Evolutionary conservation across 2,888 invertebrate genomes (phyloP).

Genomic region (Sarcophaga variegata): DNA sequence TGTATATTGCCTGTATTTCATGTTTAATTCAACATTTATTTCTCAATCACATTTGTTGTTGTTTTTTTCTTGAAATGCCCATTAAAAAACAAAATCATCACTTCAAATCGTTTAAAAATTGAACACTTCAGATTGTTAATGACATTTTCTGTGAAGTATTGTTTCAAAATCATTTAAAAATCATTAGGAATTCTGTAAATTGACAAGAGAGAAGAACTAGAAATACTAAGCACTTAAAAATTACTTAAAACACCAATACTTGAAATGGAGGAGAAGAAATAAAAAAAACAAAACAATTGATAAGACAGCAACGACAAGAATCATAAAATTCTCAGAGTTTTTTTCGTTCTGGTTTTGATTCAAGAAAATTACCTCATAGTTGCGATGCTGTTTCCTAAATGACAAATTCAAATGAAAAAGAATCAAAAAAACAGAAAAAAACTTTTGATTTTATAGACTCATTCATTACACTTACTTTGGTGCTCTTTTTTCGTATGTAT

Average conservation of each 20-base stretch:
- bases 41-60: background rate
- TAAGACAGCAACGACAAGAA: background rate
- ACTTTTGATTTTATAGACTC: too few species aligned
- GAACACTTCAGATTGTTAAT: slow-evolving; percentile 37
- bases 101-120: slow-evolving; percentile 9
- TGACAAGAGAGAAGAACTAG: background rate
- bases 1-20: background rate
- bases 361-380: background rate
- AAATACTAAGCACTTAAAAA: slow-evolving; percentile 29
- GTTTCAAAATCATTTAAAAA: slow-evolving; percentile 24
- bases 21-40: background rate
- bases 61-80: too few species aligned
- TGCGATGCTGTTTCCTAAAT: background rate
- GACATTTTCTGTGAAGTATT: slow-evolving; percentile 30
- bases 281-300: background rate
- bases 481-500: too few species aligned
- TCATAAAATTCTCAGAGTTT: slow-evolving; percentile 10
- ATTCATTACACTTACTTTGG: background rate
- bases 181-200: background rate
- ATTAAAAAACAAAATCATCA: background rate
- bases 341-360: background rate
- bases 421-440: background rate
- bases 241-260: slow-evolving; percentile 16
- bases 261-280: background rate
- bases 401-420: background rate